Percentiles rank a stretch among this genome's conserved stretches.
Conservation (phyloP, 2,888 invertebrate species). For the Amphipyra berbera region DNA sequence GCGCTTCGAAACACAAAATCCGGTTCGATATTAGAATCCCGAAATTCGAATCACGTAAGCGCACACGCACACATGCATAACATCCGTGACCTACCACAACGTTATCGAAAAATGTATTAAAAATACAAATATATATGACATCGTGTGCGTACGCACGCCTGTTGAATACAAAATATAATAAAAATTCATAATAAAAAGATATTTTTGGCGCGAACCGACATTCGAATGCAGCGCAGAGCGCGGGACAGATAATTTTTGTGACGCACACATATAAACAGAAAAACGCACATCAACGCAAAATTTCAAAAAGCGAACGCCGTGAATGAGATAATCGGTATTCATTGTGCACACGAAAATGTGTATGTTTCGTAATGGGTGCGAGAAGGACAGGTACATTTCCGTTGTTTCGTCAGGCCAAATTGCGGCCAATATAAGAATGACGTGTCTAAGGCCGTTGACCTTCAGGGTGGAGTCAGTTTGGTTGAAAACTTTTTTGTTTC, state of each 20-base stretch:
- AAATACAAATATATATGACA: constrained; percentile 62
- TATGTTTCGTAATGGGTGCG: constrained; percentile 70
- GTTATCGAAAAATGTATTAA: constrained; percentile 69
- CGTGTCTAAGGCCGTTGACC: constrained; percentile 85
- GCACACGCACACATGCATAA: constrained; percentile 60
- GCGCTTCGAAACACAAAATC: constrained; percentile 56
- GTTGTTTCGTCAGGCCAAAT: constrained; percentile 84
- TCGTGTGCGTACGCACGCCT: constrained; percentile 58
- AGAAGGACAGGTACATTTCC: constrained; percentile 75
- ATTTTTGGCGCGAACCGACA: constrained; percentile 75
- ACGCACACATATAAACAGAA: constrained; percentile 73
- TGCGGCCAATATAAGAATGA: constrained; percentile 89
- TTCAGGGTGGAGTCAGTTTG: constrained; percentile 70
- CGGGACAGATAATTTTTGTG: constrained; percentile 83
- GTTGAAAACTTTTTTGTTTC: constrained; percentile 53
- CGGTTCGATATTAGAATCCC: constrained; percentile 80
- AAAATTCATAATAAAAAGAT: constrained; percentile 75
- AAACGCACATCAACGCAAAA: constrained; percentile 76
- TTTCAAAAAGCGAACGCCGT: constrained; percentile 79
- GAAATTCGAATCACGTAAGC: constrained; percentile 76
- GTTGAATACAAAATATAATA: constrained; percentile 72
- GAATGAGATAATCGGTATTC: constrained; percentile 87
- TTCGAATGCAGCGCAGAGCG: constrained; percentile 77
- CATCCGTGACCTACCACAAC: constrained; percentile 82
- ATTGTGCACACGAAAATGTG: constrained; percentile 85